Evolutionary conservation across 1,140 invertebrate species (phyloP), one percentile per base, ranked within the genome.

Genomic region (Hylyphantes graminicola): DNA sequence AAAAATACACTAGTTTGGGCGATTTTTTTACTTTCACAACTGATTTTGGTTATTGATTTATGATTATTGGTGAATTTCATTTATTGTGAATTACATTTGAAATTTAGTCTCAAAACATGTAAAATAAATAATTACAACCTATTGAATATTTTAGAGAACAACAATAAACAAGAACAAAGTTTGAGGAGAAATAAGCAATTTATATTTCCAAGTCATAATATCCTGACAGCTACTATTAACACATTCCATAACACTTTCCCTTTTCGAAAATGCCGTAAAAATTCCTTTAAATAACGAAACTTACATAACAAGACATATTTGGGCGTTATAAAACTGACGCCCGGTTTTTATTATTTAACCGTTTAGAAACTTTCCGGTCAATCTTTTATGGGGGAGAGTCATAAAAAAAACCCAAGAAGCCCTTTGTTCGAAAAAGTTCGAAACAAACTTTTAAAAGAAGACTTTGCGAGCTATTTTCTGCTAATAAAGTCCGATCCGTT

Each of bases 401-500:
- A 51, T 17, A 54, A 70, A 70, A 53, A 17, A 51, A 10, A 51
- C 50, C 6, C 50, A 70, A 48, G n/a, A 59, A 5, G 17, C 15
- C 48, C 67, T 70, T 70, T 19, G n/a, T n/a, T 70, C 50, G 50
- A 15, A 9, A 17, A n/a, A 70, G n/a, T 51, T 12, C 13, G 19
- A 19, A 8, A n/a, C 10, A 17, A 53, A 54, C 50, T 54, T 70
- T 70, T 70, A 21, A 17, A 17, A 48, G n/a, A 74, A 74, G 21
- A 53, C 59, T n/a, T 74, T 59, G 50, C n/a, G 74, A 15, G 57
- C 17, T 76, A 76, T 64, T 64, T 61, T 50, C 48, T 19, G 59
- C 15, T 76, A 76, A 64, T 76, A 64, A 76, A 63, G 59, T 64
- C 21, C 59, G 35, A n/a, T 57, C 51, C 15, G 19, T 59, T 57